Evolutionary conservation across 1,140 invertebrate genomes (phyloP), one percentile per base, ranked within the genome.

Genomic region (Drosophila ogumai): DNA sequence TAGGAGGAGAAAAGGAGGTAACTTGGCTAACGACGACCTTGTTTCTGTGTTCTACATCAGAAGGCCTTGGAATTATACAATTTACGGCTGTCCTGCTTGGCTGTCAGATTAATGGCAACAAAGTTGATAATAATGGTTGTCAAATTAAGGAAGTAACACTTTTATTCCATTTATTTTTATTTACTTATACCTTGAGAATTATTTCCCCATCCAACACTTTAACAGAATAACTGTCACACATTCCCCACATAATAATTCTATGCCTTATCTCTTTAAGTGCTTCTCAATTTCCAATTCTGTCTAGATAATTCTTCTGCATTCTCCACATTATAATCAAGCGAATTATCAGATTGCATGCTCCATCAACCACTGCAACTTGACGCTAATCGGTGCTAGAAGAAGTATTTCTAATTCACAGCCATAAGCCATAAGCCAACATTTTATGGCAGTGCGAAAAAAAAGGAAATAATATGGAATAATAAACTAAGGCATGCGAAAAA

Each of bases 311-410:
- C 41, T 22, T 32, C 41, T 43, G n/a, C 17, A 32, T 67, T 46
- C 44, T 65, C 13, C 32, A 28, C 56, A 57, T 65, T 32, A 36
- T 66, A 66, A 64, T 63, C 43, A 38, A 38, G 22, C 2, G 58
- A 63, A 64, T 64, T 66, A 64, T 50, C 65, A 40, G 61, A 68
- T 68, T 52, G 66, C 66, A 66, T 68, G 66, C 66, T 38, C 22
- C 38, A 69, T 69, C 63, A 55, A 25, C 19, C 34, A 69, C 22
- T 25, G 38, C 47, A n/a, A 25, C 47, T 69, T 28, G 66, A 34
- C 46, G 47, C 12, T 67, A 54, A 68, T 49, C 66, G 6, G 36
- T 5, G 10, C 0, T 0, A 17, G 1, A 32, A 67, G 25, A 69
- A 44, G 66, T 68, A 67, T 67, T 68, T 69, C 28, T 67, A 50